Conservation (phyloP, 2,797 vertebrate species). For the Huso huso region DNA sequence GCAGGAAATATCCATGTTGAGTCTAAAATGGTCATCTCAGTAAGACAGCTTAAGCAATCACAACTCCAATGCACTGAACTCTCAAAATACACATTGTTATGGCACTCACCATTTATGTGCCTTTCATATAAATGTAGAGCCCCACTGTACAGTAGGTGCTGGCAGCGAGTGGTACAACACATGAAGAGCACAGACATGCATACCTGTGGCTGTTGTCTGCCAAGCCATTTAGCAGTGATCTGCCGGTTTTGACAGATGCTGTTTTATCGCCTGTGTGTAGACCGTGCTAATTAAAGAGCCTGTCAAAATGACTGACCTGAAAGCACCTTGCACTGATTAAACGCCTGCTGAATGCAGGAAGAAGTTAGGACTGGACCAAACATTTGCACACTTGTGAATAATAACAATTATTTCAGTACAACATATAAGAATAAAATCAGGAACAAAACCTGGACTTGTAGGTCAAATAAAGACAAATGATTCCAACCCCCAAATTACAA, state of each 20-base stretch:
- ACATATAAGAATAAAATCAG: too few species aligned
- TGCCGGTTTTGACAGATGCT: not conserved
- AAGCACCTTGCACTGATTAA: conserved; percentile 1
- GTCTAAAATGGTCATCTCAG: not conserved
- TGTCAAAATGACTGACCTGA: conserved; percentile 4
- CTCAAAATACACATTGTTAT: not conserved
- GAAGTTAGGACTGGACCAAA: not conserved
- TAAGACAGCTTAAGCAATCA: not conserved
- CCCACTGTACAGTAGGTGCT: not conserved
- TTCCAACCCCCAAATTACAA: too few species aligned
- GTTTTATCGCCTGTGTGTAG: conserved; percentile 1
- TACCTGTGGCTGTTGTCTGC: conserved; percentile 4
- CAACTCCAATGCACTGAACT: not conserved
- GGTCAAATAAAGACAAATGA: too few species aligned
- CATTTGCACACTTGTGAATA: not conserved
- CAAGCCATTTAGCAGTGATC: not conserved
- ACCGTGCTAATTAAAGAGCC: not conserved
- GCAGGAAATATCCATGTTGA: not conserved
- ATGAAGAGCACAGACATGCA: not conserved
- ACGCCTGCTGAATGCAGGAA: not conserved
- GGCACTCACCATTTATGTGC: not conserved
- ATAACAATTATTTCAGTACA: too few species aligned
- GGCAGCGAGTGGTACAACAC: not conserved
- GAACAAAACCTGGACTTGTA: too few species aligned
- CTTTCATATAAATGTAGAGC: not conserved